phyloP scores from a whole-genome alignment of 2,888 invertebrate genomes.

The Steinernema carpocapsae region DNA sequence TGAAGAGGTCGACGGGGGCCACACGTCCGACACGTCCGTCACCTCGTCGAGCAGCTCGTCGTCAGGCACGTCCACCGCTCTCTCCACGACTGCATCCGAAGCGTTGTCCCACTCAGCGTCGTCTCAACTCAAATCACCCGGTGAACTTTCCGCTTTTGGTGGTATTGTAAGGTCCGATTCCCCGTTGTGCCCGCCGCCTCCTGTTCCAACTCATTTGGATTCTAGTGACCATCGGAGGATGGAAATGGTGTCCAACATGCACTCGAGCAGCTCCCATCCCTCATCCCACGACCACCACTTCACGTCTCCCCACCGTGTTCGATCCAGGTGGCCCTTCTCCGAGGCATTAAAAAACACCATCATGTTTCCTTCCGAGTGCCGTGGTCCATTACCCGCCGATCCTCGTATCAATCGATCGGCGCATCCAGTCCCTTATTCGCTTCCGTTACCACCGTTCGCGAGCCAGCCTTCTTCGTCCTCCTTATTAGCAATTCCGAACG shows the following conservation, averaged over 20 bases:
- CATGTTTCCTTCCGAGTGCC: background rate
- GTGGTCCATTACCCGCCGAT: background rate
- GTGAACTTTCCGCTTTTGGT: background rate
- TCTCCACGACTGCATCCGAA: conserved; percentile 1
- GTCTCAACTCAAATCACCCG: conserved; percentile 21
- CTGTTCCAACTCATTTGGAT: conserved; percentile 9
- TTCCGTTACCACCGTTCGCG: conserved; percentile 9
- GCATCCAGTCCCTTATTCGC: conserved; percentile 25
- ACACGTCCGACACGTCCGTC: conserved; percentile 2
- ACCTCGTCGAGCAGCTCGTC: conserved; percentile 8
- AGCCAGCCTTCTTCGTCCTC: background rate
- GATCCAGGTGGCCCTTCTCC: background rate
- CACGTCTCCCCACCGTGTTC: background rate
- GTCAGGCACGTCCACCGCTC: background rate
- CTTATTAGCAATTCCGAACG: background rate
- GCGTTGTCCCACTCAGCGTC: background rate
- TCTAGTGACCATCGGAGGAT: background rate
- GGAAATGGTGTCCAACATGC: background rate
- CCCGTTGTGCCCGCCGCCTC: conserved; percentile 22
- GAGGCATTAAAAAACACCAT: background rate
- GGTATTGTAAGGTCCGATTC: background rate
- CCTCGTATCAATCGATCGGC: conserved; percentile 13
- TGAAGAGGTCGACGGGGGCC: background rate
- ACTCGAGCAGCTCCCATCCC: background rate
- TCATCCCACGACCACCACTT: background rate